A percentile compares a stretch with the other conserved stretches of the same genome.
phyloP scores from a whole-genome alignment of 2,888 invertebrate genomes.

The Punctoribates punctum region DNA sequence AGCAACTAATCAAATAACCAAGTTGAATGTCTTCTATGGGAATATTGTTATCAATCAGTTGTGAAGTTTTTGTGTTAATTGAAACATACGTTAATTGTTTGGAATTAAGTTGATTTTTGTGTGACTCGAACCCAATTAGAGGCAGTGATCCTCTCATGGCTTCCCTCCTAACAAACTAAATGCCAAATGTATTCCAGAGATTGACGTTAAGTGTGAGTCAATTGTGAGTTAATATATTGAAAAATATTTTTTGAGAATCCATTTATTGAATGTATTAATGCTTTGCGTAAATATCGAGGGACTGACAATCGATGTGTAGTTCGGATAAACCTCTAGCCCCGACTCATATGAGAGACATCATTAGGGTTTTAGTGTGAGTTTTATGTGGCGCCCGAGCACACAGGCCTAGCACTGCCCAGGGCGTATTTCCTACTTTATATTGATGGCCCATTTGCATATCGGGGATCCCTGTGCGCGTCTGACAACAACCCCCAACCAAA shows the following conservation, averaged over 20 bases:
- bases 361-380: conserved; percentile 23
- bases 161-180: no score
- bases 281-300: conserved; percentile 12
- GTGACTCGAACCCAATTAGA: no score
- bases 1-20: no score
- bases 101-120: no score
- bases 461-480: not conserved
- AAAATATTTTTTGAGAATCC: not conserved
- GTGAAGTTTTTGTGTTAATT: no score
- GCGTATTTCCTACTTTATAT: conserved; percentile 30
- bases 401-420: not conserved
- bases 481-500: not conserved
- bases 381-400: conserved; percentile 14
- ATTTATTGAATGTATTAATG: not conserved
- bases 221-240: not conserved
- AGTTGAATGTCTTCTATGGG: no score
- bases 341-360: not conserved
- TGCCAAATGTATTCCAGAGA: not conserved
- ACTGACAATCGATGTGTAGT: not conserved
- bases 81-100: no score
- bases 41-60: no score
- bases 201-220: conserved; percentile 11
- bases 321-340: not conserved
- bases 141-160: no score
- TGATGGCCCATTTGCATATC: conserved; percentile 34